Percentiles rank a stretch among this genome's conserved stretches.
phyloP scores from a whole-genome alignment of 2,113 vertebrate species.

The Isurus oxyrinchus region DNA sequence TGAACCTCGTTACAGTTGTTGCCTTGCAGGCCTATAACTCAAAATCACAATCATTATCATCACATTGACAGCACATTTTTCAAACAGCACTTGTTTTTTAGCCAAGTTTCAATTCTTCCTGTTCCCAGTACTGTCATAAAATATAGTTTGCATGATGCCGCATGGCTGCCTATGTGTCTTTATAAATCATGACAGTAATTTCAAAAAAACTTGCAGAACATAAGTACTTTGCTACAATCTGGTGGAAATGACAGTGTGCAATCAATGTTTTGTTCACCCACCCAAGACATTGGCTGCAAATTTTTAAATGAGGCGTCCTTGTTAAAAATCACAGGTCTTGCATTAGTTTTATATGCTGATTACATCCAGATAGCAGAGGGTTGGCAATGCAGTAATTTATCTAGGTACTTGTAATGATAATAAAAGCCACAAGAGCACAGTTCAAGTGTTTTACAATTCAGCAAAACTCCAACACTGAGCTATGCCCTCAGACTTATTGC shows the following conservation, averaged over 20 bases:
- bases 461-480: background rate
- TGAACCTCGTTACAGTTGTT: background rate
- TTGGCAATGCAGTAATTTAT: background rate
- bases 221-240: conserved; percentile 9
- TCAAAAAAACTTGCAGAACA: conserved; percentile 5
- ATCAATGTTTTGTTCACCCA: conserved; percentile 28
- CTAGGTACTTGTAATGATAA: background rate
- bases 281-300: conserved; percentile 9
- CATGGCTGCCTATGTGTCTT: conserved; percentile 12
- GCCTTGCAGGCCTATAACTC: conserved; percentile 26
- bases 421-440: conserved; percentile 15
- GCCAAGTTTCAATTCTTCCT: conserved; percentile 31
- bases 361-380: background rate
- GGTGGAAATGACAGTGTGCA: background rate
- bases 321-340: background rate
- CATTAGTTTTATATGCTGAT: background rate
- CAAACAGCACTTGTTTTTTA: conserved; percentile 24
- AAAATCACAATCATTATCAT: conserved; percentile 34
- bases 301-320: conserved; percentile 18
- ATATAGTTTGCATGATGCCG: background rate
- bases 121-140: conserved; percentile 23
- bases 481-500: background rate
- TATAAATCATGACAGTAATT: conserved; percentile 25
- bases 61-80: conserved; percentile 36
- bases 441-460: background rate